A percentile compares a stretch with the other conserved stretches of the same genome.
These are phyloP conservation scores for Ophioderma brevispina DNA, from an alignment of 35 echinoderm and acorn worm species.

Conservation along the genomic window DNA sequence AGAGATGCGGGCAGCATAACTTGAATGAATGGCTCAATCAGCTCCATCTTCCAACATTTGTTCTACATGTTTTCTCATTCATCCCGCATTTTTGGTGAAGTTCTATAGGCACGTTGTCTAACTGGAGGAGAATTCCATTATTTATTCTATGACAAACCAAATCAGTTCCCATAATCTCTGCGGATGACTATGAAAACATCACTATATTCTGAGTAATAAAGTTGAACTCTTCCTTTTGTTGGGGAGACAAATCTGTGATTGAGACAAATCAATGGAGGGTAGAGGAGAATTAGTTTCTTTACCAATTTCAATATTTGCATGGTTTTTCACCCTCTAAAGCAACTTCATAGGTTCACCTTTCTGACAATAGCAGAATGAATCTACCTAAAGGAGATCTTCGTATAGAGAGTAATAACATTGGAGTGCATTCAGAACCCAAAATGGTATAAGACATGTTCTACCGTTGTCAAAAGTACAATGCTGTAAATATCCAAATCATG, in stretches of 20 bases:
- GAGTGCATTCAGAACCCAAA: background rate
- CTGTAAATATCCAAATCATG: too few species aligned
- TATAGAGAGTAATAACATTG: background rate
- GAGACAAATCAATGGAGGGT: background rate
- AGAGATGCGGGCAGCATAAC: slow-evolving; percentile 34
- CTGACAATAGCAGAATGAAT: too few species aligned
- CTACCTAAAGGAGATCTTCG: background rate
- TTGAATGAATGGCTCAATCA: slow-evolving; percentile 10
- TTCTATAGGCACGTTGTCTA: background rate
- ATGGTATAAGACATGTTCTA: background rate
- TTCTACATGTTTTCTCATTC: slow-evolving; percentile 4
- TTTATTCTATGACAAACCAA: background rate
- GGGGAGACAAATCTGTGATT: background rate
- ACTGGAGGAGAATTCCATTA: background rate
- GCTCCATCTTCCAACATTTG: slow-evolving; percentile 24
- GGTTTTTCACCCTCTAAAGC: background rate
- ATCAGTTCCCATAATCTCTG: background rate
- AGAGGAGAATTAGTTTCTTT: too few species aligned
- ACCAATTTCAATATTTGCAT: too few species aligned
- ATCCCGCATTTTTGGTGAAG: background rate
- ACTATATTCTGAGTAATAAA: background rate
- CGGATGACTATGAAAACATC: background rate
- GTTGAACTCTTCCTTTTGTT: background rate
- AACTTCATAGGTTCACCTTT: too few species aligned
- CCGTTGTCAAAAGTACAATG: background rate